Evolutionary conservation across 2,888 invertebrate species (phyloP).

Genomic region (Aromia moschata): DNA sequence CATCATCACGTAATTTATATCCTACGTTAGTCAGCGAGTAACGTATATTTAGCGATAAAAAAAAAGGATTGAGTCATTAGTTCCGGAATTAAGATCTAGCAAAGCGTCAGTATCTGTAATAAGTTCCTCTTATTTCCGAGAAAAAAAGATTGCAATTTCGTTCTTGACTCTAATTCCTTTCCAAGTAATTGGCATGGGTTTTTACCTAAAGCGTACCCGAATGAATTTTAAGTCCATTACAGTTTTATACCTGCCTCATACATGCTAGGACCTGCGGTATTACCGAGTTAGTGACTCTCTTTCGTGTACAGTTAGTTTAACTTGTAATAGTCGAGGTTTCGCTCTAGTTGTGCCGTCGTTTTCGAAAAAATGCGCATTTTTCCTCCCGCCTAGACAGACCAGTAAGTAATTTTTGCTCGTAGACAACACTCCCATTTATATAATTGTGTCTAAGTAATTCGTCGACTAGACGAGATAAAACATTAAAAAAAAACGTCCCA

Average conservation of each 20-base stretch:
- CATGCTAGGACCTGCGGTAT: not conserved
- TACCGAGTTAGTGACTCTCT: not conserved
- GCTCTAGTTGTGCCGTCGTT: slow-evolving; percentile 1
- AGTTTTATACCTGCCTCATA: not conserved
- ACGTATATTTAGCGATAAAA: slow-evolving; percentile 1
- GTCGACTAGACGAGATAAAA: no score
- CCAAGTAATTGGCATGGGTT: slow-evolving; percentile 6
- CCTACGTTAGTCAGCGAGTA: slow-evolving; percentile 5
- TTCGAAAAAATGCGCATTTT: not conserved
- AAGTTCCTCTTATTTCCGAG: slow-evolving; percentile 14
- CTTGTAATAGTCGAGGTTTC: not conserved
- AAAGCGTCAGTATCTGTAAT: slow-evolving; percentile 4
- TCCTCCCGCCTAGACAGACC: not conserved
- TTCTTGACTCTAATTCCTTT: slow-evolving; percentile 5
- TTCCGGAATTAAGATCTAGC: slow-evolving; percentile 5
- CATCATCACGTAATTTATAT: no score
- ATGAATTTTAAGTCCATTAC: slow-evolving; percentile 1
- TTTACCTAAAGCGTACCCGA: slow-evolving; percentile 10
- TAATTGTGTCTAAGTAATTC: no score
- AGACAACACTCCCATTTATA: no score
- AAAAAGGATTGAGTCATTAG: slow-evolving; percentile 15
- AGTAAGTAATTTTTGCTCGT: not conserved
- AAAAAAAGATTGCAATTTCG: slow-evolving; percentile 7
- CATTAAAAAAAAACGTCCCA: no score
- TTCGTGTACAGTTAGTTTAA: slow-evolving; percentile 5